Evolutionary conservation across 2,797 vertebrate species (phyloP), one percentile per base, ranked within the genome.

Genomic region (Paedocypris micromegethes): DNA sequence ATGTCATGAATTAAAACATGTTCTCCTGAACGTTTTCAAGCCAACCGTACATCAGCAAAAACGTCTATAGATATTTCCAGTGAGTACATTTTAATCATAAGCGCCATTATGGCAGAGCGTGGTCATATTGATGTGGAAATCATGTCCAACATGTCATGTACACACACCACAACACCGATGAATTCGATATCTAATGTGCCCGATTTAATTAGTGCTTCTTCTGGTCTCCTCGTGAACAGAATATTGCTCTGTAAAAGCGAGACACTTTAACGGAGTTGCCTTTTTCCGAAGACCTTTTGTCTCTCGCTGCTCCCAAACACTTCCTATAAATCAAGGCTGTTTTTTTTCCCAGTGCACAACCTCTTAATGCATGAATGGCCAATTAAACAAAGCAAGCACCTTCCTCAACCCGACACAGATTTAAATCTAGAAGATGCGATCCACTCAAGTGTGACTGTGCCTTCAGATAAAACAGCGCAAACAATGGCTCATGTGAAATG

Each of bases 301-400:
- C 59, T 9, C 46, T 63, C 52, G 7, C 44, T 55, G 53, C 59
- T 56, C 59, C 63, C 68, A 62, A 63, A 59, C 56, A 70, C 6
- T 70, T 58, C 42, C 52, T 40, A 57, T 70, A 70, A 70, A 70
- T 70, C 52, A 70, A 57, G 41, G 4, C 6, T 2, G 3, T 40
- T 70, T 47, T 43, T 42, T 49, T 55, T 9, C 55, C 62, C 51
- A 23, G 23, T 23, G 23, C 23, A 23, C 23, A 23, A 23, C 23
- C 23, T 23, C 23, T 23, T 23, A 23, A 23, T 70, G 41, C 49
- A 70, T 56, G 41, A 46, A 43, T n/a, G 51, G 23, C 53, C 53
- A 70, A 57, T 70, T 63, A 57, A 63, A 70, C 41, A 48, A 49
- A n/a, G 51, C 7, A 62, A 46, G 54, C 3, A 23, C 49, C 40